These are phyloP conservation scores for Synanceia verrucosa DNA, from an alignment of 2,797 vertebrate genomes.

Conservation along the genomic window DNA sequence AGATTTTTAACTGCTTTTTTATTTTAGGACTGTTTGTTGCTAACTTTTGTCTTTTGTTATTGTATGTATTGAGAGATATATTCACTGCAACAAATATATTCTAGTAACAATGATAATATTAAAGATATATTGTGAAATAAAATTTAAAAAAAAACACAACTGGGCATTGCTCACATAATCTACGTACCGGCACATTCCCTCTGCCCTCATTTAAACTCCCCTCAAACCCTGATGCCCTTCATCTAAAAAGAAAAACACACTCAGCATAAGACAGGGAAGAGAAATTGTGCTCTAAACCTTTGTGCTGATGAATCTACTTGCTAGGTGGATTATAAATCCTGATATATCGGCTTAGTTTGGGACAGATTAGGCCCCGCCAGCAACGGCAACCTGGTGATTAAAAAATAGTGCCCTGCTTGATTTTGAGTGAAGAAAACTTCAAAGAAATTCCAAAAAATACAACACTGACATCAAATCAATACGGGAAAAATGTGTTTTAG, in stretches of 20 bases:
- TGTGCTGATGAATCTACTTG: conserved; percentile 72
- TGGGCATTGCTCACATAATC: conserved; percentile 34
- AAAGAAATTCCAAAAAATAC: not conserved
- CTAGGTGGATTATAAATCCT: conserved; percentile 78
- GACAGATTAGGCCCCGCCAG: conserved; percentile 69
- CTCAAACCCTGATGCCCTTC: conserved; percentile 24
- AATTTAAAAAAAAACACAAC: conserved; percentile 41
- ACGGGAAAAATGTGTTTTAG: not conserved
- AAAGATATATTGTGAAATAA: conserved; percentile 35
- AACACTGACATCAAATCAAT: not conserved
- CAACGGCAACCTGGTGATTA: conserved; percentile 32
- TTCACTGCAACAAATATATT: not conserved
- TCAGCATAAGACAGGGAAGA: conserved; percentile 22
- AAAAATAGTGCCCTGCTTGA: conserved; percentile 21
- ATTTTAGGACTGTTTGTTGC: too few relatives aligned
- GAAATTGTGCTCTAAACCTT: conserved; percentile 68
- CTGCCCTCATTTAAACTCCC: conserved; percentile 43
- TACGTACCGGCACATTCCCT: conserved; percentile 16
- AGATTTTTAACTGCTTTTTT: too few relatives aligned
- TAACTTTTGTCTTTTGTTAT: too few relatives aligned
- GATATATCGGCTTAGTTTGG: conserved; percentile 60
- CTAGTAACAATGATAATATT: conserved; percentile 24
- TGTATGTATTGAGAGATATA: too few relatives aligned
- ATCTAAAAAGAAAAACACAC: conserved; percentile 29
- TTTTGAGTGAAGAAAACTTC: not conserved